Evolutionary conservation across 2,113 vertebrate genomes (phyloP), one percentile per base, ranked within the genome.

Genomic region (Lepisosteus osseus): DNA sequence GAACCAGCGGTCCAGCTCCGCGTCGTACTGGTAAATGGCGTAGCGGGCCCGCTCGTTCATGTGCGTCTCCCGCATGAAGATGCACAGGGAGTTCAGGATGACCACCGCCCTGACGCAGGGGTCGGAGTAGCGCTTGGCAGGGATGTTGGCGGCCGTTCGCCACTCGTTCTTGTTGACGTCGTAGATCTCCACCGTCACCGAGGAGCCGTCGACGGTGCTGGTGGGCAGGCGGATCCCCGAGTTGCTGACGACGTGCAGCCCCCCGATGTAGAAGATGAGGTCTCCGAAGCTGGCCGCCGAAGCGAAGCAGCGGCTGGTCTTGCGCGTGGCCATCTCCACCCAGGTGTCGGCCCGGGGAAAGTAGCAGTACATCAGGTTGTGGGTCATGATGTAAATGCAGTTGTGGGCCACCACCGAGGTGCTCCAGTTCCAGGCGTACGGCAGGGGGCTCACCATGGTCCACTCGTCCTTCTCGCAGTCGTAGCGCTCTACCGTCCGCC

Each of bases 281-380:
- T 98, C 95, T 0, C 94, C 95, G 17, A 97, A 95, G 62, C 95
- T 94, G 0, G 95, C 95, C 0, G 96, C 98, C 0, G 97, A 98
- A 72, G 96, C 97, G 0, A 98, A 98, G 76, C 97, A 99, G 66
- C 95, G 92, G 83, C 95, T 97, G 0, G 94, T 96, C 71, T 95
- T 94, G 40, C 96, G 92, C 90, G 93, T 92, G 2, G 95, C 95
- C 95, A 99, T 97, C 86, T 99, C 97, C 40, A 96, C 94, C 97
- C 98, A 99, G 0, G 94, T 90, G 17, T 98, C 97, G 0, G 94
- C 95, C 9, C 93, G 90, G n/a, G 98, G 95, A 70, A 95, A 94
- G 29, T 99, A 99, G 78, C 95, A 97, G 90, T 98, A 99, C 90
- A 95, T 99, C 78, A 98, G 71, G 82, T 98, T 96, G 75, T 98